phyloP scores from a whole-genome alignment of 2,888 invertebrate species.

The Cosmopolites sordidus region DNA sequence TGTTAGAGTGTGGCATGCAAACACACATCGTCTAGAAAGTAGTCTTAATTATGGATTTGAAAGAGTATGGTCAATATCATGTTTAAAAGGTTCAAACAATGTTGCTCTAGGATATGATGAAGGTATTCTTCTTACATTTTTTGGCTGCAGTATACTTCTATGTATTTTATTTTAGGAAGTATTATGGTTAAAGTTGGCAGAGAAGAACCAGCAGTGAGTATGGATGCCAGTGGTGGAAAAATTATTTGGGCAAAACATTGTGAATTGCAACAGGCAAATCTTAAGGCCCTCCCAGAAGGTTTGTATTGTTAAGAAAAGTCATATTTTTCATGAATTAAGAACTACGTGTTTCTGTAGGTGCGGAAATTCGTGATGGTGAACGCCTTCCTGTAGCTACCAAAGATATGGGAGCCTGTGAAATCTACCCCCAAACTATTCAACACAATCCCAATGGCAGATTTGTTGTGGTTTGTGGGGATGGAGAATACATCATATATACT shows the following conservation, averaged over 20 bases:
- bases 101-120: conserved; percentile 68
- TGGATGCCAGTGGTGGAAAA: conserved; percentile 98
- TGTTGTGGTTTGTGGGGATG: conserved; percentile 97
- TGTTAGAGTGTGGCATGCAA: conserved; percentile 97
- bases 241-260: conserved; percentile 99
- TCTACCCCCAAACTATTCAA: conserved; percentile 96
- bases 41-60: conserved; percentile 98
- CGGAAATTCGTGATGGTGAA: conserved; percentile 85
- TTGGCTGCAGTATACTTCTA: no score
- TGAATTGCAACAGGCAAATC: conserved; percentile 94
- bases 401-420: conserved; percentile 99
- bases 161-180: conserved; percentile 54
- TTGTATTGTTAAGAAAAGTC: conserved; percentile 25
- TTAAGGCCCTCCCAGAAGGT: conserved; percentile 79
- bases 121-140: conserved; percentile 8
- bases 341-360: conserved; percentile 32
- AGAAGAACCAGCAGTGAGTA: conserved; percentile 98
- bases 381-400: conserved; percentile 90
- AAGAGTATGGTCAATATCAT: conserved; percentile 94
- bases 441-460: conserved; percentile 97
- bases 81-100: conserved; percentile 90
- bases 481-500: conserved; percentile 99
- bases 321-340: neutral
- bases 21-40: conserved; percentile 94
- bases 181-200: conserved; percentile 88